A percentile compares a stretch with the other conserved stretches of the same genome.
phyloP scores from a whole-genome alignment of 2,113 vertebrate genomes.

The Paracanthobrama guichenoti region DNA sequence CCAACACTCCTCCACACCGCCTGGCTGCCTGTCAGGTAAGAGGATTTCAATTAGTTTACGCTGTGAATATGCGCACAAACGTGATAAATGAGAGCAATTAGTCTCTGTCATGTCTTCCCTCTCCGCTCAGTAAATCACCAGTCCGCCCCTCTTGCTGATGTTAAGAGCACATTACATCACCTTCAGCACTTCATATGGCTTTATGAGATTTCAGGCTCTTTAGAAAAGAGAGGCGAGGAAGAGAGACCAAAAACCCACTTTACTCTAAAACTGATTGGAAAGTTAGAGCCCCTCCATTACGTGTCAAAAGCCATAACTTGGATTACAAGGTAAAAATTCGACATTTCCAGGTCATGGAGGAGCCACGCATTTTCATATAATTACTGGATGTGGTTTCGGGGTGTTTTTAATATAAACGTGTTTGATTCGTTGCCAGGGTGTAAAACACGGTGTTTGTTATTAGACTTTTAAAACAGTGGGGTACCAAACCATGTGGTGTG shows the following conservation, averaged over 20 bases:
- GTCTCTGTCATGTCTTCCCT: conserved; percentile 81
- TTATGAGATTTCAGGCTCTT: conserved; percentile 76
- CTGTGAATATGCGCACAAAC: conserved; percentile 71
- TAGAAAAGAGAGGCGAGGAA: conserved; percentile 61
- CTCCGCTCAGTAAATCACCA: conserved; percentile 71
- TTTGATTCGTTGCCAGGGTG: conserved; percentile 56
- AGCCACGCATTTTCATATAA: conserved; percentile 46
- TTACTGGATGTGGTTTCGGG: conserved; percentile 51
- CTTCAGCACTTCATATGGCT: conserved; percentile 62
- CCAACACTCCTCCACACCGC: conserved; percentile 65
- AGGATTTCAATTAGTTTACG: conserved; percentile 81
- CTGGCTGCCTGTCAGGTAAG: conserved; percentile 75
- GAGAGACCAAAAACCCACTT: conserved; percentile 36
- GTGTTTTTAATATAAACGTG: conserved; percentile 50
- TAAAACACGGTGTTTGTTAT: conserved; percentile 61
- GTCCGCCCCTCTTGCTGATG: conserved; percentile 66
- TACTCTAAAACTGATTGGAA: conserved; percentile 47
- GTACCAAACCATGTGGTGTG: conserved; percentile 49
- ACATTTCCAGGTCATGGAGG: conserved; percentile 45
- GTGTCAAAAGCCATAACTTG: conserved; percentile 48
- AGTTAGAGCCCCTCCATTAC: conserved; percentile 44
- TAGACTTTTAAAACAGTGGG: conserved; percentile 61
- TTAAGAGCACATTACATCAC: conserved; percentile 78
- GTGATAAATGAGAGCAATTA: conserved; percentile 85
- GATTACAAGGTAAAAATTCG: conserved; percentile 50